Conservation (phyloP, 2,797 vertebrate species). For the Pseudopleuronectes americanus region DNA sequence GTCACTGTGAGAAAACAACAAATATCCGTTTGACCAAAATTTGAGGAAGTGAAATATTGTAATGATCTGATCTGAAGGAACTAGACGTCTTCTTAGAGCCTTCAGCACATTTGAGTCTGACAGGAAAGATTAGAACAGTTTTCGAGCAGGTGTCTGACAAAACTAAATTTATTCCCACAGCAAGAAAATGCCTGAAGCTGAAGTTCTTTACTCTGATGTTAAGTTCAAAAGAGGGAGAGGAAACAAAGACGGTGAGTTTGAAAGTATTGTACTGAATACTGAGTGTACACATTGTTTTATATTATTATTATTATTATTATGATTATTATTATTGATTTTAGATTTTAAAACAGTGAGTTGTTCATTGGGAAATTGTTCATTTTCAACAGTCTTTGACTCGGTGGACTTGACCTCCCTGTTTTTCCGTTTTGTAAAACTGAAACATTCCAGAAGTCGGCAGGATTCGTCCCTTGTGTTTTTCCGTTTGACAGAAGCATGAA, state of each 20-base stretch:
- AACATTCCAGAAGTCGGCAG: not conserved
- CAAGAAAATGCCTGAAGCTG: constrained; percentile 40
- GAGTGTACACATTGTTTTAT: no score
- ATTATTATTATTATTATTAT: no score
- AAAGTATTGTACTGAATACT: not conserved
- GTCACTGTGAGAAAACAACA: not conserved
- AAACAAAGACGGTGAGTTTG: constrained; percentile 10
- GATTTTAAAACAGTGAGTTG: no score
- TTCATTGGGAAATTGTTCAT: no score
- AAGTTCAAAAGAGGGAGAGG: no score
- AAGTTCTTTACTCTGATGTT: not conserved
- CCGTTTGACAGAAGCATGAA: not conserved
- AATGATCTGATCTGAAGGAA: no score
- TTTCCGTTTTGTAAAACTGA: not conserved
- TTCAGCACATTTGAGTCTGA: not conserved
- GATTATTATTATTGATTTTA: not conserved
- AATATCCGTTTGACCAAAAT: not conserved
- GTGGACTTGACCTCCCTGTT: not conserved
- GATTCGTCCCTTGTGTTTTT: not conserved
- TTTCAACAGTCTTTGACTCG: not conserved
- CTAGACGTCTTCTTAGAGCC: no score
- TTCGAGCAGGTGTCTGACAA: accelerated
- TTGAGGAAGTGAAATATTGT: not conserved
- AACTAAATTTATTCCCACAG: not conserved
- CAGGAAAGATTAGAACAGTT: not conserved